Conservation (phyloP, 2,888 invertebrate genomes). For the Stenolophus ochropezus region DNA sequence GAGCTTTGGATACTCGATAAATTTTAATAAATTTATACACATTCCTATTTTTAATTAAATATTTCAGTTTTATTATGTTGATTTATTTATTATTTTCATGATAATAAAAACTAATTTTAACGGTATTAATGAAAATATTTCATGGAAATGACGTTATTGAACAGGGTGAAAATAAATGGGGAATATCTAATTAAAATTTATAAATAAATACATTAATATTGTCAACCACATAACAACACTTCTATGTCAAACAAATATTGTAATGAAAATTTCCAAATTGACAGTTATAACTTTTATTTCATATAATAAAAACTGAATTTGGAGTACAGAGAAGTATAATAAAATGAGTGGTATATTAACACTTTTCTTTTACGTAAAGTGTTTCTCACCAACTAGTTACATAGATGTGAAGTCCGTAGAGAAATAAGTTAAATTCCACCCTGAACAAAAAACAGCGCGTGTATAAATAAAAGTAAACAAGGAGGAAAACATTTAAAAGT, state of each 20-base stretch:
- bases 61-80: not conserved
- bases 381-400: not conserved
- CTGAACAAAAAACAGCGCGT: not conserved
- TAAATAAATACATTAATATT: not conserved
- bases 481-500: slow-evolving; percentile 18
- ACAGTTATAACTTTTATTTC: too few relatives aligned
- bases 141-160: not conserved
- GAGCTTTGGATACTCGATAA: not conserved
- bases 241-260: too few relatives aligned
- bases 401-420: not conserved
- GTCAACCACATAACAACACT: too few relatives aligned
- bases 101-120: not conserved
- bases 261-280: too few relatives aligned
- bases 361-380: not conserved
- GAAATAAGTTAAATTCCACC: not conserved
- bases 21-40: not conserved
- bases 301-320: too few relatives aligned
- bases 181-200: not conserved
- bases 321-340: too few relatives aligned
- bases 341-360: too few relatives aligned
- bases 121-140: slow-evolving; percentile 9
- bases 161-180: not conserved
- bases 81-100: not conserved
- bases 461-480: slow-evolving; percentile 19
- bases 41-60: slow-evolving; percentile 7